phyloP scores from a whole-genome alignment of 1,140 invertebrate genomes.

The Cyclargus thomasi region DNA sequence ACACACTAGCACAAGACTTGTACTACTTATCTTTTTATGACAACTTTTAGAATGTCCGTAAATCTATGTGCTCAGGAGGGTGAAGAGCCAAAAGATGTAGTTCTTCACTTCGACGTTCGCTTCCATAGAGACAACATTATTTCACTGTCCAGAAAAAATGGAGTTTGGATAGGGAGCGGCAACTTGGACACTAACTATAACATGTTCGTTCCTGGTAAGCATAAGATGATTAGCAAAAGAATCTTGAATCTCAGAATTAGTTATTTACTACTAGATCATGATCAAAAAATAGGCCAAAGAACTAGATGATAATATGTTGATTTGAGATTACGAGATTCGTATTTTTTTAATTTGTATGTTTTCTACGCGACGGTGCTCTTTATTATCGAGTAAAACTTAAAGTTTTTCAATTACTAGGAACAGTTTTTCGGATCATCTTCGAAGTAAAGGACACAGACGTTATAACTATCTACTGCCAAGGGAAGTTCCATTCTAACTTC shows the following conservation, averaged over 20 bases:
- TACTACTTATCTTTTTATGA: neutral
- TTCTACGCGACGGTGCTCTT: too few species aligned
- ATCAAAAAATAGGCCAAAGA: too few species aligned
- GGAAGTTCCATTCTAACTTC: conserved; percentile 65
- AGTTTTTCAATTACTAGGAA: conserved; percentile 35
- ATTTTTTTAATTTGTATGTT: too few species aligned
- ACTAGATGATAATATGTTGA: too few species aligned
- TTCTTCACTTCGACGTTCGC: conserved; percentile 63
- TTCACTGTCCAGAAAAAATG: conserved; percentile 58
- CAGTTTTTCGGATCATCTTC: conserved; percentile 61
- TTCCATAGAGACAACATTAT: conserved; percentile 68
- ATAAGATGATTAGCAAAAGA: too few species aligned
- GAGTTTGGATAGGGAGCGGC: conserved; percentile 65
- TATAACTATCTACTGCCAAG: conserved; percentile 66
- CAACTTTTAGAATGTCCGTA: conserved; percentile 53
- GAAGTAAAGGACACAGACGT: conserved; percentile 66
- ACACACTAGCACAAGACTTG: too few species aligned
- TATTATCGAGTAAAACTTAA: too few species aligned
- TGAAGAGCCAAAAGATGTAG: conserved; percentile 61
- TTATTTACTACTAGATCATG: too few species aligned
- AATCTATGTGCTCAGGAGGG: conserved; percentile 65
- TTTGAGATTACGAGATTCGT: too few species aligned
- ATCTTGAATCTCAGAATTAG: too few species aligned
- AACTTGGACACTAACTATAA: conserved; percentile 68
- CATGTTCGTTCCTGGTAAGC: conserved; percentile 63